These are phyloP conservation scores for Chaetodon trifascialis DNA, from an alignment of 2,113 vertebrate species.

Conservation along the genomic window DNA sequence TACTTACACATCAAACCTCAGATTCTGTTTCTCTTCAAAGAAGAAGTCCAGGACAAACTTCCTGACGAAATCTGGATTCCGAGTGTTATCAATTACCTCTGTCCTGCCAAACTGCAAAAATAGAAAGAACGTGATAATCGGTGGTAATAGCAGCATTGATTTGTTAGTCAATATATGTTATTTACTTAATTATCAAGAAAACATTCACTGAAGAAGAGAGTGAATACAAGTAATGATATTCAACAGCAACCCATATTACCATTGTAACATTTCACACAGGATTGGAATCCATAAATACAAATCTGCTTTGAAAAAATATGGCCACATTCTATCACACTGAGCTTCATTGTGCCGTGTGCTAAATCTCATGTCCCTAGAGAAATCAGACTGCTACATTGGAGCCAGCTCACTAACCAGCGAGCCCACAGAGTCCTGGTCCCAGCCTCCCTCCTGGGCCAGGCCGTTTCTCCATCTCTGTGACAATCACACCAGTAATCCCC, in stretches of 20 bases:
- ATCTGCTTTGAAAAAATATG: background rate
- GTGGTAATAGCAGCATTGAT: background rate
- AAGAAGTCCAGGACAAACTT: slow-evolving; percentile 98
- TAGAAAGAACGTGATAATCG: background rate
- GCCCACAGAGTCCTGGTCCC: slow-evolving; percentile 21
- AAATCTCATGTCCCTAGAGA: slow-evolving; percentile 53
- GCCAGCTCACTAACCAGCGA: background rate
- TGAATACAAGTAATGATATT: slow-evolving; percentile 26
- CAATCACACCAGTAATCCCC: slow-evolving; percentile 76
- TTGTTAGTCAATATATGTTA: slow-evolving; percentile 22
- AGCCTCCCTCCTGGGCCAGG: slow-evolving; percentile 28
- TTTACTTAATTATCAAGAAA: slow-evolving; percentile 4
- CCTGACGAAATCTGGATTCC: slow-evolving; percentile 96
- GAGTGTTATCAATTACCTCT: slow-evolving; percentile 96
- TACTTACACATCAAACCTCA: slow-evolving; percentile 97
- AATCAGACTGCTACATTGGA: slow-evolving; percentile 48
- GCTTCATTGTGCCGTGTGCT: background rate
- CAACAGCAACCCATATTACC: slow-evolving; percentile 1
- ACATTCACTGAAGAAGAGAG: background rate
- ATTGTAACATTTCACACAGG: slow-evolving; percentile 12
- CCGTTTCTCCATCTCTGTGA: slow-evolving; percentile 67
- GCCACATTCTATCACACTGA: background rate
- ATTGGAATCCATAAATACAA: slow-evolving; percentile 7
- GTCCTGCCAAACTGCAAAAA: slow-evolving; percentile 92
- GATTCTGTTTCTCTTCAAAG: slow-evolving; percentile 98